Evolutionary conservation across 2,113 vertebrate species (phyloP).

Genomic region (Sus scrofa): T2T-Sscrofa CM000814.6:91496001-91496500

Average conservation of each 20-base stretch:
- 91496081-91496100: constrained; percentile 56
- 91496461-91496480: constrained; percentile 52
- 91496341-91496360: constrained; percentile 51
- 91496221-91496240: constrained; percentile 49
- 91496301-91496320: not conserved
- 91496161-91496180: constrained; percentile 26
- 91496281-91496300: not conserved
- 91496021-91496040: not conserved
- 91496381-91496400: constrained; percentile 66
- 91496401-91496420: constrained; percentile 52
- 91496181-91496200: constrained; percentile 45
- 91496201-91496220: not conserved
- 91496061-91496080: constrained; percentile 43
- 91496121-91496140: constrained; percentile 54
- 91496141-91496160: constrained; percentile 59
- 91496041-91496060: not conserved
- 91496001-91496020: not conserved
- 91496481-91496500: constrained; percentile 31
- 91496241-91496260: not conserved
- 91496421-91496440: constrained; percentile 46
- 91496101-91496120: constrained; percentile 24
- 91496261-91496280: constrained; percentile 22
- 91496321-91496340: constrained; percentile 28
- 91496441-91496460: constrained; percentile 67
- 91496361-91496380: constrained; percentile 66